Base-by-base conservation (phyloP, 1,140 invertebrate species). In the Drosophila nigromelanica region DNA sequence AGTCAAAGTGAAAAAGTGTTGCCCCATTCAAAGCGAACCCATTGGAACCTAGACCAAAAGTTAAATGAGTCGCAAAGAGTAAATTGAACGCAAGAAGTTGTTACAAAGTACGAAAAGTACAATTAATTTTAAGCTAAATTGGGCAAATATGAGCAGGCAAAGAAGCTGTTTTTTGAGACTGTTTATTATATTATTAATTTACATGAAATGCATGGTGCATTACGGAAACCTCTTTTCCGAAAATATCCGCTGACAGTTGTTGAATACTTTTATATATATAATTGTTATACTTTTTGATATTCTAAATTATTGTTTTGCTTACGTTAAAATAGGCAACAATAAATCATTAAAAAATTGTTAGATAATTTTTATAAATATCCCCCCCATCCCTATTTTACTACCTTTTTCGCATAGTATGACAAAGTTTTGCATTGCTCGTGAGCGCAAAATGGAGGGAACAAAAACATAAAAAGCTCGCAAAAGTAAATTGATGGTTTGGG, bases 11-110 rank as follows among this genome's bases (percentile, higher is more conserved):
- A 43, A 30, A 47, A 39, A 56, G 8, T 21, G 14, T 12, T 7
- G 27, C 30, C 40, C 21, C 45, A 33, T 43, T 48, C 42, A 52
- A 18, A 15, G 8, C 14, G 14, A 5, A 40, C 15, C 47, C 47
- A 62, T 62, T 51, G 43, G 4, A 35, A 15, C 43, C 33, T 61
- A 52, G 48, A 62, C 61, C 42, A 37, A 1, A 47, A 54, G 51
- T 76, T 80, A 72, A 80, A 80, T 80, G 72, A 72, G 45, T 11
- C 77, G 60, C 48, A 58, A 67, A 66, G 42, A 55, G 50, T 64
- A 71, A 43, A 58, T 50, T 58, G 43, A 30, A 40, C 54, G 18
- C 6, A 7, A 14, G 30, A 15, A 58, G n/a, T 24, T 37, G 24
- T 6, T 43, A 14, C 15, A 12, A 24, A 56, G 21, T 39, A 43